Base-by-base conservation (phyloP, 2,888 invertebrate genomes). In the Teleiodes luculella region DNA sequence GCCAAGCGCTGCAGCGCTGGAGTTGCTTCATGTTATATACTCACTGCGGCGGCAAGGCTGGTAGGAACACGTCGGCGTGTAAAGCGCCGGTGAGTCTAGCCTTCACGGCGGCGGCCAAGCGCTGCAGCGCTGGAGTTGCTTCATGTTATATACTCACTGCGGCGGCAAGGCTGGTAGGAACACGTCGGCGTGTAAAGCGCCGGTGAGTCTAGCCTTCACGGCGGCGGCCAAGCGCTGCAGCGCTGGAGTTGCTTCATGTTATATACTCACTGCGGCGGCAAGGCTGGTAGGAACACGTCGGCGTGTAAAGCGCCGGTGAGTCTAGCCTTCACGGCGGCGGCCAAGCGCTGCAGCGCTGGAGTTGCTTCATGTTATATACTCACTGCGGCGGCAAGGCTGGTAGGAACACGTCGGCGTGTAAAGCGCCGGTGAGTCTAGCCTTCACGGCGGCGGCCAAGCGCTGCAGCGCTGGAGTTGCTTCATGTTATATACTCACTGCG, bases 221-320 rank as follows among this genome's bases (percentile, higher is more conserved):
- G 94, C 92, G 56, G 92, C 92, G 58, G 97, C 93, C 30, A 97
- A 85, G 57, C 91, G 90, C 66, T 92, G 91, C 6, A 24, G 6
- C 6, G 24, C 24, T 24, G 24, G 24, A 24, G 3, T 24, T 4
- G 24, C 6, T 24, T 3, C 6, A 24, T 24, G 24, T 24, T 4
- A 6, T 24, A 6, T 54, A 91, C 93, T 90, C 80, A 96, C 95
- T 93, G 93, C 71, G 95, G 96, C 0, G 96, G 95, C 76, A 97
- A 94, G 39, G 98, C 93, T 1, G 98, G 98, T 81, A 98, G 96
- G 82, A 97, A 98, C 6, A 98, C 95, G 86, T 98, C 98, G 61
- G 96, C 95, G 73, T 96, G 95, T 8, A 97, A 90, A 0, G 96
- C 92, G 55, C 91, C 86, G 71, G 93, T 92, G 73, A 98, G 93